These are phyloP conservation scores for Centropristis striata DNA, from an alignment of 2,113 vertebrate genomes.

Conservation along the genomic window DNA sequence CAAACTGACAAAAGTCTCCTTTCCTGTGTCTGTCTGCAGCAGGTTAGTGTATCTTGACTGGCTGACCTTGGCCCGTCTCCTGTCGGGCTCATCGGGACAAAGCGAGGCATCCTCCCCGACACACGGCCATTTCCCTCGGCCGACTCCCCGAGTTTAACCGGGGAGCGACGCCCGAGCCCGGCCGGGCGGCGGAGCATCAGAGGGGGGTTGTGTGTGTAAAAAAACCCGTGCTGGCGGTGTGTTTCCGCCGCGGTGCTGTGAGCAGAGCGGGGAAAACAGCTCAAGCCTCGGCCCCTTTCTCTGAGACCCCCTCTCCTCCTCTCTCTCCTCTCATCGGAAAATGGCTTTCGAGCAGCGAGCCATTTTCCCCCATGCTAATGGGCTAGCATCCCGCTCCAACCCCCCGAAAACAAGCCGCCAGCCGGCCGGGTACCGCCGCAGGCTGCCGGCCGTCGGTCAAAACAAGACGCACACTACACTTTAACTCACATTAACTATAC, in stretches of 20 bases:
- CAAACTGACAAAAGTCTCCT: too few relatives aligned
- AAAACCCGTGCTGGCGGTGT: rapidly evolving
- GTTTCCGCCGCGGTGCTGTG: slow-evolving; percentile 22
- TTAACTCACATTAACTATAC: rapidly evolving
- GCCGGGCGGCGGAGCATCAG: not conserved
- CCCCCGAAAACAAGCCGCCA: not conserved
- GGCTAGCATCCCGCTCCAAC: slow-evolving; percentile 21
- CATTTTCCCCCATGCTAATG: slow-evolving; percentile 72
- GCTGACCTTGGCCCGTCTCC: slow-evolving; percentile 79
- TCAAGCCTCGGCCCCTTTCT: slow-evolving; percentile 62
- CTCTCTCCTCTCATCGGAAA: too few relatives aligned
- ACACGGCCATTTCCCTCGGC: slow-evolving; percentile 56
- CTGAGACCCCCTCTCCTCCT: slow-evolving; percentile 61
- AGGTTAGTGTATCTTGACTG: too few relatives aligned
- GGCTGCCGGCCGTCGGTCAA: rapidly evolving
- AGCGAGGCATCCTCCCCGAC: slow-evolving; percentile 56
- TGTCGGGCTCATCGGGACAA: slow-evolving; percentile 63
- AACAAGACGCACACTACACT: rapidly evolving
- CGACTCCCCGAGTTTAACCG: slow-evolving; percentile 36
- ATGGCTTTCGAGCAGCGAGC: slow-evolving; percentile 75
- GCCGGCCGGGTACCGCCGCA: rapidly evolving
- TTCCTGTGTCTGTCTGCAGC: too few relatives aligned
- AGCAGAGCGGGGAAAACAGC: slow-evolving; percentile 27
- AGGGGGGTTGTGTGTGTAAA: rapidly evolving
- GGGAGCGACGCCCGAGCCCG: not conserved